Conservation (phyloP, 1,140 invertebrate species). For the Scaptomyza graminum region DNA sequence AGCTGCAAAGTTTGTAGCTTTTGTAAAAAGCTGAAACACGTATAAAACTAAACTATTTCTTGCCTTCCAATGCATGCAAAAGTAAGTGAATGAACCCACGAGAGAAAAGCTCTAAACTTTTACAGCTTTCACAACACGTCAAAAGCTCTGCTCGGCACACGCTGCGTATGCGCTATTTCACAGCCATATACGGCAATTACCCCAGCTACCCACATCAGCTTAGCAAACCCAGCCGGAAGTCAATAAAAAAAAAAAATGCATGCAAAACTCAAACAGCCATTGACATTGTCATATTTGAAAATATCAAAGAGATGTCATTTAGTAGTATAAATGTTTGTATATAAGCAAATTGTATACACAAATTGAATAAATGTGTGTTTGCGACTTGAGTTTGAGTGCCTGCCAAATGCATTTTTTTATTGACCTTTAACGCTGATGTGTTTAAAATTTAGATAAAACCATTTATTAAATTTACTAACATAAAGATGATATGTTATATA, state of each 20-base stretch:
- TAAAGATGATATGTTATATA: too few species aligned
- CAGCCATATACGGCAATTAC: slow-evolving; percentile 15
- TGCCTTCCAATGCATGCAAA: not conserved
- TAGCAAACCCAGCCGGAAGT: not conserved
- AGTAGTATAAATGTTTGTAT: not conserved
- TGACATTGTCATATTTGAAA: not conserved
- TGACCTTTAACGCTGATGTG: too few species aligned
- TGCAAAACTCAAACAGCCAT: not conserved
- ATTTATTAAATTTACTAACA: too few species aligned
- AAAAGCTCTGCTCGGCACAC: slow-evolving; percentile 4
- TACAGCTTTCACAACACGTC: slow-evolving; percentile 20
- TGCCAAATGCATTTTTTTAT: too few species aligned
- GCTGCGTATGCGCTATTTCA: slow-evolving; percentile 28
- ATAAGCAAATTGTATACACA: not conserved
- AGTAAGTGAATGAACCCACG: not conserved
- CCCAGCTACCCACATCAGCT: not conserved
- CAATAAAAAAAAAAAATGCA: not conserved
- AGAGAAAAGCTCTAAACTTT: not conserved
- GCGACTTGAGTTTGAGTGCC: too few species aligned
- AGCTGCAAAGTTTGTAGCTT: too few species aligned
- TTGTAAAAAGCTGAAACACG: not conserved
- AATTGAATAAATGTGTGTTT: not conserved
- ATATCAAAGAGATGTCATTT: not conserved
- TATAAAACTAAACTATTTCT: not conserved
- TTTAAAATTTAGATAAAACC: too few species aligned